Evolutionary conservation across 2,888 invertebrate species (phyloP).

Genomic region (Theretra japonica): DNA sequence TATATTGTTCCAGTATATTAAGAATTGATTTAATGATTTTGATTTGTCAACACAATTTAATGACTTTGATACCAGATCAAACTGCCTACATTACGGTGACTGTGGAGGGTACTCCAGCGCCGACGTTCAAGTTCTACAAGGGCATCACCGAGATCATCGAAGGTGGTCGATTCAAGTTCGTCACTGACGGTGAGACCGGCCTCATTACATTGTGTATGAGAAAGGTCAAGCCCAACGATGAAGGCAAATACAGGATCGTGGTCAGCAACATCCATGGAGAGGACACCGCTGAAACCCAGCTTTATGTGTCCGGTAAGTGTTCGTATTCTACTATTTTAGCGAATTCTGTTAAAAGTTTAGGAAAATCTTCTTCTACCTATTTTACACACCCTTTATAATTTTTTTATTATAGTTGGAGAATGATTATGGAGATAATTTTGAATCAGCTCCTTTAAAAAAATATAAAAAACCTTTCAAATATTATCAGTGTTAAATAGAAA

Average conservation of each 20-base stretch:
- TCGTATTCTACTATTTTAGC: neutral
- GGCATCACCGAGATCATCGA: slow-evolving; percentile 96
- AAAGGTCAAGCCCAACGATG: slow-evolving; percentile 98
- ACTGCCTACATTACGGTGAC: slow-evolving; percentile 96
- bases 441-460: too few species aligned
- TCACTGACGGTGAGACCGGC: slow-evolving; percentile 97
- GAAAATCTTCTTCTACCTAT: too few species aligned
- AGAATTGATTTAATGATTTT: too few species aligned
- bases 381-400: too few species aligned
- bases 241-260: slow-evolving; percentile 96
- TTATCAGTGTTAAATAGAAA: too few species aligned
- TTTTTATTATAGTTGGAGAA: too few species aligned
- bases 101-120: slow-evolving; percentile 97
- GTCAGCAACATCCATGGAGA: slow-evolving; percentile 97
- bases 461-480: too few species aligned
- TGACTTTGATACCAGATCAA: slow-evolving; percentile 86
- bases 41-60: too few species aligned
- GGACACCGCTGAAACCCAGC: slow-evolving; percentile 97
- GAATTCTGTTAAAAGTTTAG: too few species aligned
- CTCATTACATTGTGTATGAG: slow-evolving; percentile 97
- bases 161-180: slow-evolving; percentile 97
- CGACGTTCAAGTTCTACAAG: slow-evolving; percentile 98
- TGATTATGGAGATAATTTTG: too few species aligned
- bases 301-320: slow-evolving; percentile 95
- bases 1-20: too few species aligned